A percentile compares a stretch with the other conserved stretches of the same genome.
Conservation (phyloP, 1,140 invertebrate species). For the Caenorhabditis inopinata region DNA sequence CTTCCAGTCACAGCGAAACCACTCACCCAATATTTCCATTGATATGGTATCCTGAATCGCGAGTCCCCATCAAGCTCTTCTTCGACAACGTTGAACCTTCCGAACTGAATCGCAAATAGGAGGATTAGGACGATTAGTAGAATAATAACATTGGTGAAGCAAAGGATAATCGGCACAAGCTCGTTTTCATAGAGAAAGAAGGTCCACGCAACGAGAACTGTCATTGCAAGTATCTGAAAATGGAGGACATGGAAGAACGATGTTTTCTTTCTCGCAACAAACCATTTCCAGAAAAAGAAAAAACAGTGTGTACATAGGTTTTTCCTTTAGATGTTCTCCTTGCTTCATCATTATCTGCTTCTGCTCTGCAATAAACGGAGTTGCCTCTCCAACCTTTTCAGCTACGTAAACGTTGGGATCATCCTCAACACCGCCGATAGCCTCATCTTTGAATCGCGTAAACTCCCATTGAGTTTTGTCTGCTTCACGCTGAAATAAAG, state of each 20-base stretch:
- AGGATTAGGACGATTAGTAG: neutral
- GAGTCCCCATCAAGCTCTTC: neutral
- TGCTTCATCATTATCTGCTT: neutral
- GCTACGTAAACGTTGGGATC: neutral
- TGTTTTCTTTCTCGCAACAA: neutral
- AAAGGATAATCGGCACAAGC: neutral
- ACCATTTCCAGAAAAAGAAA: neutral
- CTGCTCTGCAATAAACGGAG: neutral
- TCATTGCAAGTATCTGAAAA: neutral
- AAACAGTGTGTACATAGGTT: neutral
- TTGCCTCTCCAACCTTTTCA: neutral
- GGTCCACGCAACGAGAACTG: neutral
- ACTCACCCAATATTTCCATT: conserved; percentile 21
- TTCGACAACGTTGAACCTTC: neutral
- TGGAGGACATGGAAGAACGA: neutral
- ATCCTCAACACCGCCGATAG: neutral
- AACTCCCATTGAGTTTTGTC: conserved; percentile 1
- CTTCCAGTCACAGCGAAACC: too few species aligned
- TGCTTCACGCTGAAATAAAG: neutral
- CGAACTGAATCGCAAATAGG: neutral
- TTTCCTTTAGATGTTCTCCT: conserved; percentile 7
- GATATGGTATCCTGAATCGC: neutral
- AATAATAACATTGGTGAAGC: neutral
- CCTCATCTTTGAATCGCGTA: neutral
- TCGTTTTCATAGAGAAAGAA: neutral